Evolutionary conservation across 2,888 invertebrate species (phyloP).

Genomic region (Meteorus colon): DNA sequence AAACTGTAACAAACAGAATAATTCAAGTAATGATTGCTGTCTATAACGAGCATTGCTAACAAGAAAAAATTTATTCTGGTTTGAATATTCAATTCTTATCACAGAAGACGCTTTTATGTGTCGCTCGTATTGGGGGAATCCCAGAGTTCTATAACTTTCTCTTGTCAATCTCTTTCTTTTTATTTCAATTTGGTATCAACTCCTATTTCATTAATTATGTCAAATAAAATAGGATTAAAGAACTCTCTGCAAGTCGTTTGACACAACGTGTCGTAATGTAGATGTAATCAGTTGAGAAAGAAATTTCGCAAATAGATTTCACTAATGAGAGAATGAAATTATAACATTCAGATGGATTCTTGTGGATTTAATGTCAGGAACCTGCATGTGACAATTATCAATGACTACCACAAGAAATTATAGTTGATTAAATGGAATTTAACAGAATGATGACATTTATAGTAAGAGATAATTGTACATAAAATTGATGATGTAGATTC

Average conservation of each 20-base stretch:
- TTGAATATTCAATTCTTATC: neutral
- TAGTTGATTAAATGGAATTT: neutral
- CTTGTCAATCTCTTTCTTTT: neutral
- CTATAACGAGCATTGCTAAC: neutral
- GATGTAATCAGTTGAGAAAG: neutral
- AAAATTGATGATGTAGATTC: neutral
- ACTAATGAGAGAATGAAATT: neutral
- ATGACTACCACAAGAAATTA: neutral
- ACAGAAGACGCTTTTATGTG: neutral
- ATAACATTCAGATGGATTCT: neutral
- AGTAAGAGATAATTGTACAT: neutral
- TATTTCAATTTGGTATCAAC: neutral
- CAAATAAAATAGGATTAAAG: no score
- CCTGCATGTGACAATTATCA: neutral
- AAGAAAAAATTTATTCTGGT: neutral
- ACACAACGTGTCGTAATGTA: no score
- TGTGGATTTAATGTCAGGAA: neutral
- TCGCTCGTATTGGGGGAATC: neutral
- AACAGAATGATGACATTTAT: neutral
- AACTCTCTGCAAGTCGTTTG: neutral
- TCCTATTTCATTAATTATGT: neutral
- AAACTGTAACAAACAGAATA: no score
- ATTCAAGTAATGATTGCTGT: no score
- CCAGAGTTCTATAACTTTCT: neutral
- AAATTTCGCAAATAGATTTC: neutral